Evolutionary conservation across 2,888 invertebrate genomes (phyloP).

Genomic region (Drosophila kambysellisi): DNA sequence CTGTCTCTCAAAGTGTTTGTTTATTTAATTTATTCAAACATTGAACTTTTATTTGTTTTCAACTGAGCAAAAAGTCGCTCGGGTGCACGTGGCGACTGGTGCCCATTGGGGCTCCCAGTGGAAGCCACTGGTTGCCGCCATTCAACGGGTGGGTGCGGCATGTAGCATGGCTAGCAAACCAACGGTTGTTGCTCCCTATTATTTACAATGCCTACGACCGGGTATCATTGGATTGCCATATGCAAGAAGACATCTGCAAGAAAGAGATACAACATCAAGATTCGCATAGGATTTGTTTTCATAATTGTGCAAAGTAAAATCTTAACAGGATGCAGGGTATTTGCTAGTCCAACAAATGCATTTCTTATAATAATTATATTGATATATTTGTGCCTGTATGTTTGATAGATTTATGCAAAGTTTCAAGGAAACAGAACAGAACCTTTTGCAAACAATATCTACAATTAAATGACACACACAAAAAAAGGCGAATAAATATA

Average conservation of each 20-base stretch:
- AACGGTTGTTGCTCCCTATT: slow-evolving; percentile 53
- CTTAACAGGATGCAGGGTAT: not conserved
- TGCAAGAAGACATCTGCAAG: not conserved
- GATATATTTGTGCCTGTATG: slow-evolving; percentile 17
- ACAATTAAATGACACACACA: not conserved
- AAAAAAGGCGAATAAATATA: not conserved
- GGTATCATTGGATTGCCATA: not conserved
- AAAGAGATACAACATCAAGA: not conserved
- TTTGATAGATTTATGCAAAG: slow-evolving; percentile 61
- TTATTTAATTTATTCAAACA: slow-evolving; percentile 73
- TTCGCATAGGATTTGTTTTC: not conserved
- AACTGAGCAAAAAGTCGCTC: slow-evolving; percentile 49
- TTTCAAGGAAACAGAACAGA: slow-evolving; percentile 64
- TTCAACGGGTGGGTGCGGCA: slow-evolving; percentile 27
- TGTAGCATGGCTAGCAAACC: slow-evolving; percentile 19
- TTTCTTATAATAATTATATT: not conserved
- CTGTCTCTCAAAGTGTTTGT: slow-evolving; percentile 22
- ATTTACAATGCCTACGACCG: not conserved
- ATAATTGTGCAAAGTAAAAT: not conserved
- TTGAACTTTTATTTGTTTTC: slow-evolving; percentile 72
- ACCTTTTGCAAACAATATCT: slow-evolving; percentile 31
- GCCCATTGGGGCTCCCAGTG: not conserved
- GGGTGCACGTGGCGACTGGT: slow-evolving; percentile 15
- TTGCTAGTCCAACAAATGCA: not conserved
- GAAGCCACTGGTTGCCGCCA: not conserved